Base-by-base conservation (phyloP, 2,888 invertebrate genomes). In the Aquatica leii region DNA sequence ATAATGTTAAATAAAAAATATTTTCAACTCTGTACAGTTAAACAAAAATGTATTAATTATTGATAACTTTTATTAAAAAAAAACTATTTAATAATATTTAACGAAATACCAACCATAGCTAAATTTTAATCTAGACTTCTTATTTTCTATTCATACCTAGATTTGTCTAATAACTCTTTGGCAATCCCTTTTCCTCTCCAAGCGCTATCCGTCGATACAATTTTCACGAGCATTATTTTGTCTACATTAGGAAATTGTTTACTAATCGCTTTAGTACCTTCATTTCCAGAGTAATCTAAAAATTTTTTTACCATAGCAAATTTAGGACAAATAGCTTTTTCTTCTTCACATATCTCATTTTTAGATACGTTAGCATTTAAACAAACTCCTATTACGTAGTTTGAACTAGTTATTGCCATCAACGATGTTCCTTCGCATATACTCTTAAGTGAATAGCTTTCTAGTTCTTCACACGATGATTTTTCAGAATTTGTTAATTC, bases 171-270 rank as follows among this genome's bases (percentile, higher is more conserved):
- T 9, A 90, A 81, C 12, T 83, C 82, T 66, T 86, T 88, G 73
- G 87, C 90, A 62, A 90, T 86, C 2, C 90, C 90, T 68, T 84
- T 83, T 41, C 87, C 87, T 64, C 90, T 82, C 85, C 87, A 89
- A 8, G 81, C 81, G 0, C 82, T 83, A 67, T 90, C 88, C 0
- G 90, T 90, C 0, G 89, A 88, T 0, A 89, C 81, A 24, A 90
- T 86, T 72, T 87, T 87, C 5, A 90, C 81, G 50, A 88, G 88
- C 54, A 90, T 80, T 40, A 86, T 75, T 21, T 81, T 82, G 24
- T 85, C 73, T 0, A 85, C 82, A 1, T 82, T 81, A 0, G 86
- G 87, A 70, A 83, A 89, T 71, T 82, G 84, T 66, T 83, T 82
- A 6, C 21, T 78, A 86, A 85, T 0, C 87, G 79, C 57, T 84